A percentile compares a stretch with the other conserved stretches of the same genome.
Evolutionary conservation across 2,113 vertebrate genomes (phyloP).

Genomic region (Barbus barbus): DNA sequence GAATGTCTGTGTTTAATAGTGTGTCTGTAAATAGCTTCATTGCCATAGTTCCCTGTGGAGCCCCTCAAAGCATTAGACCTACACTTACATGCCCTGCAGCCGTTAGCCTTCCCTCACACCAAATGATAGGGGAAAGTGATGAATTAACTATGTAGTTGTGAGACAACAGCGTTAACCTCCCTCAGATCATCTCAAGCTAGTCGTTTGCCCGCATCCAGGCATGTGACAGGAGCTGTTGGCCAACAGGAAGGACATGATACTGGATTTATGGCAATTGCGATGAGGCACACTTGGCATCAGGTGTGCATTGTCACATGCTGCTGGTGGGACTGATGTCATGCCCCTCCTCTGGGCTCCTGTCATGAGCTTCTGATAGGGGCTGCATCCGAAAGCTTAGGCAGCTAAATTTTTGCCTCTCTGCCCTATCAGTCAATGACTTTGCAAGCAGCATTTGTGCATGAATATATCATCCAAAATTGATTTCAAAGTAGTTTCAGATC

Average conservation of each 20-base stretch:
- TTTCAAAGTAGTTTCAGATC: too few relatives aligned
- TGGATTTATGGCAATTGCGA: background rate
- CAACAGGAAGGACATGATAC: background rate
- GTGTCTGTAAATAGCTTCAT: constrained; percentile 25
- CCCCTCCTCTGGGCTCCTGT: background rate
- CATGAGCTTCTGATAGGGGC: background rate
- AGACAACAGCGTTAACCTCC: background rate
- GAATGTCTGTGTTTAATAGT: constrained; percentile 15
- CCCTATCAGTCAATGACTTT: too few relatives aligned
- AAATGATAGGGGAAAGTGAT: background rate
- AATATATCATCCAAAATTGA: too few relatives aligned
- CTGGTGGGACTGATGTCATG: background rate
- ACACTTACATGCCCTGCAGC: background rate
- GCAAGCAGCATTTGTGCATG: too few relatives aligned
- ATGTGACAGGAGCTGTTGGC: background rate
- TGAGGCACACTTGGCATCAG: background rate
- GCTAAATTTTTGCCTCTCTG: too few relatives aligned
- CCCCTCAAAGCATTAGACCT: background rate
- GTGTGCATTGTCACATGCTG: background rate
- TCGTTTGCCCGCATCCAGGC: background rate
- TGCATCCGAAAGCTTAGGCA: background rate
- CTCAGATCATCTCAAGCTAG: background rate
- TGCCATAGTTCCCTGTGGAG: constrained; percentile 3
- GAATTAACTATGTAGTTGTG: background rate
- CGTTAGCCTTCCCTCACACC: background rate